Percentiles rank a stretch among this genome's conserved stretches.
Conservation (phyloP, 2,797 vertebrate species). For the Pangasius macronema region DNA sequence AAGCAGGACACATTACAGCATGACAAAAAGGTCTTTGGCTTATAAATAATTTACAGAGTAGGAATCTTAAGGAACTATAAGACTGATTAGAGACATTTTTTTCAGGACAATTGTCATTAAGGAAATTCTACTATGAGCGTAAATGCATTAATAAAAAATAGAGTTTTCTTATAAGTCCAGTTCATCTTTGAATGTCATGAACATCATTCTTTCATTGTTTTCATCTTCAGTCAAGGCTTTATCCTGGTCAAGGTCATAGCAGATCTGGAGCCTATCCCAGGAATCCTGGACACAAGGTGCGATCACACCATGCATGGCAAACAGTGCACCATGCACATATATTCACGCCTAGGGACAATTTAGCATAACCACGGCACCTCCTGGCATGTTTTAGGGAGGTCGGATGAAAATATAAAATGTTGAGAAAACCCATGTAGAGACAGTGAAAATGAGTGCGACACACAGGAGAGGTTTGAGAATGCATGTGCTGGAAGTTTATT, state of each 20-base stretch:
- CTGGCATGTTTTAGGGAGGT: neutral
- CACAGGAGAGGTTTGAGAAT: neutral
- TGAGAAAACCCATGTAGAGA: neutral
- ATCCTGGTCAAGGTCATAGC: neutral
- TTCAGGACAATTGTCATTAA: neutral
- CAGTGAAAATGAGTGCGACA: neutral
- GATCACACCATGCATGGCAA: neutral
- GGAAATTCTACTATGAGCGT: neutral
- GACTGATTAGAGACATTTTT: neutral
- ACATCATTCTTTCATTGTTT: neutral
- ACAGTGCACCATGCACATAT: too few species aligned
- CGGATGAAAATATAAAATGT: neutral
- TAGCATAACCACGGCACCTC: neutral
- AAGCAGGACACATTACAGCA: neutral
- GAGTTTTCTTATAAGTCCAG: neutral
- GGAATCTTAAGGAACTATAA: neutral
- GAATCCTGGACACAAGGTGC: neutral
- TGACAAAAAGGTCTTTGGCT: neutral
- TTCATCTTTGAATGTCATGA: neutral
- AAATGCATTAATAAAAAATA: neutral
- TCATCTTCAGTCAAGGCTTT: neutral
- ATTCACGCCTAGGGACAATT: too few species aligned
- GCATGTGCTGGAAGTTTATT: neutral
- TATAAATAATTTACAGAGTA: conserved; percentile 1
- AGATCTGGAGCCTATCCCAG: neutral